Base-by-base conservation (phyloP, 2,797 vertebrate genomes). In the Etheostoma nigrum region DNA sequence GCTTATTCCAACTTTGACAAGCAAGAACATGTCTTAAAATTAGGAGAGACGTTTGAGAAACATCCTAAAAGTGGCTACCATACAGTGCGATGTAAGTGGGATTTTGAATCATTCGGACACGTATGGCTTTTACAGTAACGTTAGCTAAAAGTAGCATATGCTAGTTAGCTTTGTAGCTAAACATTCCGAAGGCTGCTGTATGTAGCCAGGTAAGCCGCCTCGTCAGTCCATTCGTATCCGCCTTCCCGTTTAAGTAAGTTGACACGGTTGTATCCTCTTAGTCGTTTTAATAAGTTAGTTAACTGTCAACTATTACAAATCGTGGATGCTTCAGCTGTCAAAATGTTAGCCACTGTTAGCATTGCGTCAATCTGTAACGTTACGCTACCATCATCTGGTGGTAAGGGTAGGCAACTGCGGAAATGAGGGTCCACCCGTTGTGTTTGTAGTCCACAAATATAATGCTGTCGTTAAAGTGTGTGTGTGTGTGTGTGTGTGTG, bases 11-110 rank as follows among this genome's bases (percentile, higher is more conserved):
- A 95, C 90, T 94, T 97, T 84, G 97, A 97, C 86, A 96, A 94
- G 1, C 97, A 98, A 79, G 97, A 98, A 78, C 96, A 97, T 33
- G 94, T 97, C 84, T 86, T 99, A 71, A 96, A 96, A 81, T 86
- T 99, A 80, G 98, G 98, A 14, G 96, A 97, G 90, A 99, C 93
- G 44, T 99, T 99, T 82, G 96, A 98, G 94, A 98, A 96, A 88
- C 95, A 96, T 57, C 96, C 98, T 9, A 96, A 96, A 91, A 97
- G 96, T 87, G 97, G 96, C 47, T 99, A 96, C 91, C 98, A 99
- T 81, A 99, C 98, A 4, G 96, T 99, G 72, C 96, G 98, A 94
- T 99, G 98, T 99, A 94, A 99, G 98, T 95, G 68, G 8, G 33
- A 23, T 54, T 54, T 90, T 60, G 10, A 82, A 64, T 74, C 45